Base-by-base conservation (phyloP, 2,113 vertebrate genomes). In the Psilopsiagon aurifrons region DNA sequence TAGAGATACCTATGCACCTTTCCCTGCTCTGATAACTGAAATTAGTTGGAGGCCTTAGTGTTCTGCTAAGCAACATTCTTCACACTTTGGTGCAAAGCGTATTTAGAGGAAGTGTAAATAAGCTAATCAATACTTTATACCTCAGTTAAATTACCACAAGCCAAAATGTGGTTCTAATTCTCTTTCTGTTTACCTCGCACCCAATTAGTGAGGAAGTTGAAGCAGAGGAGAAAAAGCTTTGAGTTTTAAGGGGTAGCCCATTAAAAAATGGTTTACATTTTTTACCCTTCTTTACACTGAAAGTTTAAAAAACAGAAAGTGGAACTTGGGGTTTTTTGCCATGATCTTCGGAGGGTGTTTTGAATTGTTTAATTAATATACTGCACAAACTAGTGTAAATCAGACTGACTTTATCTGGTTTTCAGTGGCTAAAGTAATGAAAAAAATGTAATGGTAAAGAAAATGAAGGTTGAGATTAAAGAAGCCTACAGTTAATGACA, bases 381-480 rank as follows among this genome's bases (percentile, higher is more conserved):
- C 83, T 91, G 59, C 51, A 86, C 37, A 95, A 95, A 94, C 83
- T 82, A 94, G 69, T 71, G 70, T 81, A 82, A 88, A 94, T 82
- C 63, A 85, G 80, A 77, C 86, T 94, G 93, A 96, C 80, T 97
- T 92, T 3, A 71, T 79, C 20, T 97, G 92, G 84, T 96, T 96
- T 97, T 73, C 49, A 85, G 57, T 69, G 49, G 41, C n/a, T 73
- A n/a, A 92, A 90, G 77, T 89, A 90, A 88, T 59, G 88, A 84
- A 95, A 97, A 83, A 96, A 97, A 79, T 44, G 69, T 88, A 95
- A 91, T 2, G 10, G 64, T 77, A 92, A 92, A 94, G 93, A 96
- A 97, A 97, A 97, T 95, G 89, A 95, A 97, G 96, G 95, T 83
- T 97, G 94, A 96, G 90, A 97, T 97, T 97, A 97, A 98, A 97